Evolutionary conservation across 1,140 invertebrate genomes (phyloP), one percentile per base, ranked within the genome.

Genomic region (Rhagoletis pomonella): DNA sequence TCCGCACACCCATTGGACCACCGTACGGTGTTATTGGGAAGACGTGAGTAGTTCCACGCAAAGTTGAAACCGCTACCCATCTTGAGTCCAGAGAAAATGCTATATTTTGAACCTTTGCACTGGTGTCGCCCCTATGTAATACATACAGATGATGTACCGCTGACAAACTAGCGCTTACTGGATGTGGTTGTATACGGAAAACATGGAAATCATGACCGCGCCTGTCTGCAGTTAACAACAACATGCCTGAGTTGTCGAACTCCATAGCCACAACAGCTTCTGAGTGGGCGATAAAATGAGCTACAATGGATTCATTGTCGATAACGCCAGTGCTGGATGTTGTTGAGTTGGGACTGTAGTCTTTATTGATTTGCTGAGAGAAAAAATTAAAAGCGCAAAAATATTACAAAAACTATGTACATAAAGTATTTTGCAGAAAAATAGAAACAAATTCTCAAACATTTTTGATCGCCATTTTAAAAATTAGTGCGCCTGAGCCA

Each of bases 21-120:
- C 99, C 99, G 93, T 99, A 99, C n/a, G 98, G 97, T 42, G 97
- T 98, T 10, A 99, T 96, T 1, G 99, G 98, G 94, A 99, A 99
- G 67, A 99, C 96, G 93, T 99, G 99, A 19, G 98, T 99, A 2
- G 99, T 99, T 87, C 98, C 99, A 88, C 99, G 96, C 89, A 99
- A 94, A 6, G 99, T 99, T 44, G 97, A 98, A 1, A 99, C 96
- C 17, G 98, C 97, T 10, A 98, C 96, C 99, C 99, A 99, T 84
- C 99, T 96, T 65, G 97, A 98, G 93, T 99, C 99, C 87, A 96
- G 94, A 10, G 98, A 98, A 93, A 98, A 97, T 84, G 96, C 95
- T 93, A 99, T 97, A 90, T 98, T 97, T 94, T 98, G 95, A 77
- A 97, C 96, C 94, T 96, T 96, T 86, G 97, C 96, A 64, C 96